A percentile compares a stretch with the other conserved stretches of the same genome.
Conservation (phyloP, 1,140 invertebrate genomes). For the Macrobrachium rosenbergii region DNA sequence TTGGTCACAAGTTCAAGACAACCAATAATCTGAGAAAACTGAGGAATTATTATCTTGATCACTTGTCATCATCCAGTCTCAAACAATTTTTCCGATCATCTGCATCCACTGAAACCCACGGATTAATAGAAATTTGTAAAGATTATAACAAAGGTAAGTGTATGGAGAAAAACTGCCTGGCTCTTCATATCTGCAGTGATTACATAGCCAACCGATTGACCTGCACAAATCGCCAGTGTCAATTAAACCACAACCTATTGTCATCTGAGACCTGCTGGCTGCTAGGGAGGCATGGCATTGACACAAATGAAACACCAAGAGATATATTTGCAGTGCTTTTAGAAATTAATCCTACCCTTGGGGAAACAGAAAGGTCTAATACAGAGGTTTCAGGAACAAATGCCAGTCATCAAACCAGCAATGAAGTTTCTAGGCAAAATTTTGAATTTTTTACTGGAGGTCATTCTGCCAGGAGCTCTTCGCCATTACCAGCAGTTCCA, state of each 20-base stretch:
- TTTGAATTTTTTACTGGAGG: no score
- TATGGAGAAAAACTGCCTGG: not conserved
- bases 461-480: no score
- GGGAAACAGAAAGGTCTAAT: not conserved
- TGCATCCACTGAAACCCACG: not conserved
- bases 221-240: constrained; percentile 16
- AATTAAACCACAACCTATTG: constrained; percentile 42
- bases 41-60: constrained; percentile 14
- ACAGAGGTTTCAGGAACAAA: not conserved
- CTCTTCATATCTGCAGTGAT: constrained; percentile 39
- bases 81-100: not conserved
- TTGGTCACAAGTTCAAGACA: constrained; percentile 45
- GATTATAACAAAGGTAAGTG: constrained; percentile 30
- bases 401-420: not conserved
- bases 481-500: no score
- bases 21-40: constrained; percentile 22
- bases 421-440: not conserved
- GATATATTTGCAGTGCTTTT: constrained; percentile 23
- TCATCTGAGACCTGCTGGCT: constrained; percentile 12
- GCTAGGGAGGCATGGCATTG: constrained; percentile 8
- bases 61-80: not conserved
- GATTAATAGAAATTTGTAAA: constrained; percentile 29
- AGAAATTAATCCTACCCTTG: not conserved
- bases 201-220: not conserved
- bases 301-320: constrained; percentile 25